Conservation (phyloP, 2,888 invertebrate species). For the Troilus luridus region DNA sequence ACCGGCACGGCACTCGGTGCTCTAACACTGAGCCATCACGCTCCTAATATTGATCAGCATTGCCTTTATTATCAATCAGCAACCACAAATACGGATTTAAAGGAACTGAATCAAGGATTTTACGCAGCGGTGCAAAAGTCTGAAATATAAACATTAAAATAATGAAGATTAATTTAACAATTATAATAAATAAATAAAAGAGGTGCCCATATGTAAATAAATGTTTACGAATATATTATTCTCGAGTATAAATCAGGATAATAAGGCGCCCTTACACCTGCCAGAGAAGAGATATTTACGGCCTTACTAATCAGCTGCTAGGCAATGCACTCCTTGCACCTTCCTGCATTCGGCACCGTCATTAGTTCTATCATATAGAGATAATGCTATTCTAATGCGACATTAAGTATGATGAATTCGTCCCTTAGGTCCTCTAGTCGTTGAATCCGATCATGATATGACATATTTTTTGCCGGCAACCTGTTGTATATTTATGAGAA, state of each 20-base stretch:
- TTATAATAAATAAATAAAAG: neutral
- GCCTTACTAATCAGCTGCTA: neutral
- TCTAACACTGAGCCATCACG: too few species aligned
- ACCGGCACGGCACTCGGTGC: too few species aligned
- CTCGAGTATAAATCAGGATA: neutral
- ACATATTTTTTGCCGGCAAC: neutral
- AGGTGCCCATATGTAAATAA: neutral
- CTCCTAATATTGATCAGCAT: too few species aligned
- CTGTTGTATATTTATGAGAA: neutral
- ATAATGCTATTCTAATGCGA: neutral
- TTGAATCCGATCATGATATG: neutral
- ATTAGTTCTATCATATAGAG: slow-evolving; percentile 24
- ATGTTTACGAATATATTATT: slow-evolving; percentile 9
- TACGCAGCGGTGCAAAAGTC: too few species aligned
- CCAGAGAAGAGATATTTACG: neutral
- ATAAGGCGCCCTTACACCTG: neutral
- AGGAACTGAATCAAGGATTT: too few species aligned
- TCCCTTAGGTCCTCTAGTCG: neutral
- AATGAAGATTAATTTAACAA: neutral
- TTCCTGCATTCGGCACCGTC: slow-evolving; percentile 23
- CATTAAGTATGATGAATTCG: slow-evolving; percentile 10
- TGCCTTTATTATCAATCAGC: too few species aligned
- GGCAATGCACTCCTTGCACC: neutral
- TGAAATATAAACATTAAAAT: too few species aligned
- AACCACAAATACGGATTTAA: too few species aligned